phyloP scores from a whole-genome alignment of 2,888 invertebrate species.

The Agrochola lychnidis region DNA sequence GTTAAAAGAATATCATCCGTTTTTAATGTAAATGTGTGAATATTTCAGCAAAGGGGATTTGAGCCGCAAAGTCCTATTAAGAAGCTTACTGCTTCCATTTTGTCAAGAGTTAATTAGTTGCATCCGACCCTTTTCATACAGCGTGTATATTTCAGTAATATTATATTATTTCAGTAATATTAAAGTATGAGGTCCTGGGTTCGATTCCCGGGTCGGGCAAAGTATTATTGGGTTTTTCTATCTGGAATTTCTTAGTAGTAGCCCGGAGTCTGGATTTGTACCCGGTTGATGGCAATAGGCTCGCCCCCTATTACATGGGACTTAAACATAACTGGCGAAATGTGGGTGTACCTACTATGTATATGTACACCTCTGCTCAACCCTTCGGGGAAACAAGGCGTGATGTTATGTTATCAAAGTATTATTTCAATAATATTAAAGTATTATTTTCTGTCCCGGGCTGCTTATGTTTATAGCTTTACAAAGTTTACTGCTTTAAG shows the following conservation, averaged over 20 bases:
- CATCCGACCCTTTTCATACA: conserved; percentile 55
- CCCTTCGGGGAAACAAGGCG: no score
- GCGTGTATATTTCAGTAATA: conserved; percentile 29
- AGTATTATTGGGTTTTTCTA: no score
- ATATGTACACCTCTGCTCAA: no score
- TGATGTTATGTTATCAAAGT: no score
- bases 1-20: conserved; percentile 14
- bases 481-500: conserved; percentile 10
- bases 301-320: no score
- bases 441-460: conserved; percentile 12
- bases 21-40: conserved; percentile 22
- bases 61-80: conserved; percentile 44
- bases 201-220: no score
- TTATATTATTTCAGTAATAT: conserved; percentile 15
- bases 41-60: conserved; percentile 41
- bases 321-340: no score
- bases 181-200: no score
- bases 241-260: no score
- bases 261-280: no score
- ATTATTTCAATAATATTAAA: conserved; percentile 12
- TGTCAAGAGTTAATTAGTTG: conserved; percentile 53
- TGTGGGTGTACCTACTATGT: no score
- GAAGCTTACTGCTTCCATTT: conserved; percentile 60
- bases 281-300: no score
- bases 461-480: conserved; percentile 16